A percentile compares a stretch with the other conserved stretches of the same genome.
Evolutionary conservation across 2,113 vertebrate species (phyloP).

Genomic region (Chamaetylas fuelleborni): DNA sequence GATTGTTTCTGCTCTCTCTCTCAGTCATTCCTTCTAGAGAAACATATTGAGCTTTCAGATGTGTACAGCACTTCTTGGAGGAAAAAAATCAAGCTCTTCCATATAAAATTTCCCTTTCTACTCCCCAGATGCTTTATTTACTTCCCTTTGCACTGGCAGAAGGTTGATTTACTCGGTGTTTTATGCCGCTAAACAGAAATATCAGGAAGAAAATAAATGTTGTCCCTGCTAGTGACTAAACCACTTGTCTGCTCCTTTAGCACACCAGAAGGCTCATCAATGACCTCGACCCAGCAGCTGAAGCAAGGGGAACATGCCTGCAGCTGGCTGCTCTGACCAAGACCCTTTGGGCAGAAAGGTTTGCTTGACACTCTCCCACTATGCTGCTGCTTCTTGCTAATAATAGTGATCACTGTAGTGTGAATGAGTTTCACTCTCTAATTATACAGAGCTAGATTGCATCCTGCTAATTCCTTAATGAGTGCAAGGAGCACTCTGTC

Average conservation of each 20-base stretch:
- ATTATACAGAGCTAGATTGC: neutral
- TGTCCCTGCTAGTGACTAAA: neutral
- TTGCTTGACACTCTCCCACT: neutral
- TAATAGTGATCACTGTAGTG: neutral
- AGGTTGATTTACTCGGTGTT: neutral
- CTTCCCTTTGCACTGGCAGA: neutral
- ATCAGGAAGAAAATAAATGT: neutral
- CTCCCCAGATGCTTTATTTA: neutral
- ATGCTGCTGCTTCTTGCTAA: neutral
- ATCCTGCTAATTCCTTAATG: neutral
- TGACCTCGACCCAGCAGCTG: neutral
- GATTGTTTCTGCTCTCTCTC: neutral
- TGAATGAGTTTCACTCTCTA: slow-evolving; percentile 4
- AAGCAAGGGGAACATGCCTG: neutral
- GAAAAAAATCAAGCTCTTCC: neutral
- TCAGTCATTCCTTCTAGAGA: neutral
- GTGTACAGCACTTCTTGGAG: neutral
- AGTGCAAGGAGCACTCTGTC: neutral
- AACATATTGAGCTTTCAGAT: neutral
- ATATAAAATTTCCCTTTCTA: neutral
- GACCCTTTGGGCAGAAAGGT: neutral
- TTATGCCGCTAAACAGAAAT: neutral
- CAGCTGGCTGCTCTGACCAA: neutral
- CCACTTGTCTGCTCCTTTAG: neutral
- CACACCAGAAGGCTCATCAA: neutral